A percentile compares a stretch with the other conserved stretches of the same genome.
Evolutionary conservation across 2,888 invertebrate species (phyloP).

Genomic region (Drosophila dives): DNA sequence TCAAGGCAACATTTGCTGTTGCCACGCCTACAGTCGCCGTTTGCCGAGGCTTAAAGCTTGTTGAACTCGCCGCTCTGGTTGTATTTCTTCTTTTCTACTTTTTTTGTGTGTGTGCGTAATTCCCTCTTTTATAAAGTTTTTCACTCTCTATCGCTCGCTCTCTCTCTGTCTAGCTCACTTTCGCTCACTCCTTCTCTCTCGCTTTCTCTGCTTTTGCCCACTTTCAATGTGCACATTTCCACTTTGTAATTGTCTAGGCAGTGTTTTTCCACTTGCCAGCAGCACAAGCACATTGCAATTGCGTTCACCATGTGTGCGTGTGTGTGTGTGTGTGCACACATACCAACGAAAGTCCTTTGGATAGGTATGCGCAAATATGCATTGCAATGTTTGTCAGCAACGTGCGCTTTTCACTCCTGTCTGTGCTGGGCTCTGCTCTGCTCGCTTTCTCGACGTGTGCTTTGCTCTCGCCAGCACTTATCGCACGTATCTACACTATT

Average conservation of each 20-base stretch:
- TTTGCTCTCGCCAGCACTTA: conserved; percentile 51
- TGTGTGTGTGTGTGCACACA: background rate
- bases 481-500: conserved; percentile 69
- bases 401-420: conserved; percentile 36
- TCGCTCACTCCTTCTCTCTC: background rate
- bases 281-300: conserved; percentile 48
- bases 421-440: conserved; percentile 9
- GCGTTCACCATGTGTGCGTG: conserved; percentile 27
- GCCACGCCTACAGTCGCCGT: conserved; percentile 22
- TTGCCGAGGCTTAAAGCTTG: conserved; percentile 57
- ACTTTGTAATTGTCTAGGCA: conserved; percentile 76
- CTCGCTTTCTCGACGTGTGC: conserved; percentile 32
- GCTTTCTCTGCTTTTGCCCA: conserved; percentile 6
- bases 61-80: conserved; percentile 47
- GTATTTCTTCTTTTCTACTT: background rate
- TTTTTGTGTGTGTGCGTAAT: conserved; percentile 12
- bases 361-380: conserved; percentile 23
- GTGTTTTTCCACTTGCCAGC: conserved; percentile 59
- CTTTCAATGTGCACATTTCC: conserved; percentile 56
- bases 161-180: background rate
- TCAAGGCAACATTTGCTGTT: conserved; percentile 20
- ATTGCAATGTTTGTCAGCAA: conserved; percentile 34
- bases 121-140: conserved; percentile 8
- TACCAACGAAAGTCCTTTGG: background rate
- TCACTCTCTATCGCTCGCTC: conserved; percentile 1